Evolutionary conservation across 2,888 invertebrate species (phyloP).

Genomic region (Andrena minutula): DNA sequence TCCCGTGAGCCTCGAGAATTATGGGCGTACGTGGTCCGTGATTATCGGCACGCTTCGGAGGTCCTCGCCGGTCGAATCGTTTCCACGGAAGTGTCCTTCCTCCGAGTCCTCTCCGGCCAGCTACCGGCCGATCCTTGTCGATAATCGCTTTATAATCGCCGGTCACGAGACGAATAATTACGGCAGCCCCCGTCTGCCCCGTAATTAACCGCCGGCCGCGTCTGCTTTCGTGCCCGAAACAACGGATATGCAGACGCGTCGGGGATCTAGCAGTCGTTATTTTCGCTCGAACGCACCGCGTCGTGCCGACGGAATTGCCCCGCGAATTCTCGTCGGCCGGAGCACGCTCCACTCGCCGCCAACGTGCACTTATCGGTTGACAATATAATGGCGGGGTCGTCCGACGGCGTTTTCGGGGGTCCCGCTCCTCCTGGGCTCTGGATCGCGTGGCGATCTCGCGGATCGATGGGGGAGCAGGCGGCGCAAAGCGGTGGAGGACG

Average conservation of each 20-base stretch:
- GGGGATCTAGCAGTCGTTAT: conserved; percentile 61
- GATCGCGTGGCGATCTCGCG: background rate
- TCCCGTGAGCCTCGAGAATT: background rate
- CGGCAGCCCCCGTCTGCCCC: conserved; percentile 60
- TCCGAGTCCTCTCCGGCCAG: background rate
- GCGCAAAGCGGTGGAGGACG: background rate
- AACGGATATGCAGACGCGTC: conserved; percentile 62
- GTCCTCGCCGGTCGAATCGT: conserved; percentile 35
- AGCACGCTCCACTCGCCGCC: background rate
- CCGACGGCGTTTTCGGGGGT: conserved; percentile 5
- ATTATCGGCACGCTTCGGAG: conserved; percentile 10
- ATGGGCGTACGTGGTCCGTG: background rate
- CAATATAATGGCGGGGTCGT: conserved; percentile 50
- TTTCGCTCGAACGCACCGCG: conserved; percentile 29
- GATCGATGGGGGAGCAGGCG: background rate
- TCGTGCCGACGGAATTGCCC: conserved; percentile 15
- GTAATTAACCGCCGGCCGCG: conserved; percentile 65
- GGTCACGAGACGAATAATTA: conserved; percentile 76
- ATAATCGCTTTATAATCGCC: conserved; percentile 79
- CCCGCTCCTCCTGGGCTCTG: background rate
- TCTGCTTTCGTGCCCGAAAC: conserved; percentile 60
- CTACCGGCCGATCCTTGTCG: conserved; percentile 70
- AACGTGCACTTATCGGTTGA: conserved; percentile 58
- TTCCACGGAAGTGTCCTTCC: conserved; percentile 50
- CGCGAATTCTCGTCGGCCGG: conserved; percentile 11